A percentile compares a stretch with the other conserved stretches of the same genome.
phyloP scores from a whole-genome alignment of 2,888 invertebrate species.

The Drosophila tanythrix region DNA sequence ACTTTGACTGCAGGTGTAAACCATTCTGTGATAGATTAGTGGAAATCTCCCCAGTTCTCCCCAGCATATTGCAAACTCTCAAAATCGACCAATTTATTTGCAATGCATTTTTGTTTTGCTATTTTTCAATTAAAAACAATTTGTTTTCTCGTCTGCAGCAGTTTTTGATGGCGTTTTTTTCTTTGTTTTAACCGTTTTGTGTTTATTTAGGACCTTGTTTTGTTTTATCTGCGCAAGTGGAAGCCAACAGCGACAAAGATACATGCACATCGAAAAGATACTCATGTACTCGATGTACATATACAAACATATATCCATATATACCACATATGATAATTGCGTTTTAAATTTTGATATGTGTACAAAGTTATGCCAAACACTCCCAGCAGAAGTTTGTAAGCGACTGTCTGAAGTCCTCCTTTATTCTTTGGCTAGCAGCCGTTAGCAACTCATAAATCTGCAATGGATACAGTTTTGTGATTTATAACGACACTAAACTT shows the following conservation, averaged over 20 bases:
- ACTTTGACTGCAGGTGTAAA: conserved; percentile 5
- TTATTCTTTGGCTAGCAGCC: conserved; percentile 47
- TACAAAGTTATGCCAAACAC: conserved; percentile 15
- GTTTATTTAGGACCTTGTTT: conserved; percentile 82
- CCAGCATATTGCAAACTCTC: too few relatives aligned
- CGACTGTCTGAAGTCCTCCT: conserved; percentile 10
- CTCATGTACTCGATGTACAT: conserved; percentile 8
- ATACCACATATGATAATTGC: conserved; percentile 54
- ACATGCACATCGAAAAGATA: conserved; percentile 1
- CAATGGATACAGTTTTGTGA: conserved; percentile 69
- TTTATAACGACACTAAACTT: conserved; percentile 69
- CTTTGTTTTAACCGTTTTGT: conserved; percentile 51
- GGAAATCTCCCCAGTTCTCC: too few relatives aligned
- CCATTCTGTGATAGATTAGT: background rate
- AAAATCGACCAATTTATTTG: background rate
- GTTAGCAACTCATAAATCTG: conserved; percentile 83
- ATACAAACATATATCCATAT: conserved; percentile 6
- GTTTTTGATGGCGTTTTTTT: conserved; percentile 37
- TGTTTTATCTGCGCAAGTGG: conserved; percentile 64
- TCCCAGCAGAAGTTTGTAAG: background rate
- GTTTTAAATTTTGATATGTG: conserved; percentile 53
- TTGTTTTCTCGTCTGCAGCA: conserved; percentile 72
- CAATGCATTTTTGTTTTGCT: conserved; percentile 35
- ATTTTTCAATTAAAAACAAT: conserved; percentile 82
- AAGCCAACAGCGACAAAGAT: conserved; percentile 53